These are phyloP conservation scores for Sinocyclocheilus anshuiensis DNA, from an alignment of 2,113 vertebrate genomes.

Conservation along the genomic window DNA sequence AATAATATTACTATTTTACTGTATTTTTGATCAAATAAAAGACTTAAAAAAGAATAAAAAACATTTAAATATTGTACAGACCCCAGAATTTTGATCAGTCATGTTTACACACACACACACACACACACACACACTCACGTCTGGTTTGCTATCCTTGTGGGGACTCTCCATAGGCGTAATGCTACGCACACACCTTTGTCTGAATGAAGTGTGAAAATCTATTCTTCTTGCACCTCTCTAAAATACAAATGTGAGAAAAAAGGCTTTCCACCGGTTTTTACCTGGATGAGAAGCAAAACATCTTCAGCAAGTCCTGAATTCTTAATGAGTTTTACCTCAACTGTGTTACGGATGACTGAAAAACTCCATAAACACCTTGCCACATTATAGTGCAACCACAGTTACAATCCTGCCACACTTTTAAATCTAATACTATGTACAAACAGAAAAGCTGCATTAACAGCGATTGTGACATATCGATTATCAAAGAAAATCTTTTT, in stretches of 20 bases:
- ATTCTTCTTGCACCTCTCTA: background rate
- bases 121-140: no score
- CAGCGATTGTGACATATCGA: background rate
- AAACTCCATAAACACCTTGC: background rate
- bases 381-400: background rate
- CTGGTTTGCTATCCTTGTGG: no score
- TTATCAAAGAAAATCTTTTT: background rate
- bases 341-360: background rate
- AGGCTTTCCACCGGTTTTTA: background rate
- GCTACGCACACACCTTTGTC: background rate
- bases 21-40: background rate
- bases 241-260: constrained; percentile 21
- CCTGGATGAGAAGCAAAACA: constrained; percentile 3
- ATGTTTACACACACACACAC: no score
- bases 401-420: background rate
- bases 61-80: no score
- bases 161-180: no score
- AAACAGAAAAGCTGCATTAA: background rate
- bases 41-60: background rate
- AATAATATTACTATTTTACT: background rate
- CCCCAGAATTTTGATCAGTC: no score
- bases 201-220: background rate
- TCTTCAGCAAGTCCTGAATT: constrained; percentile 1
- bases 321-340: background rate
- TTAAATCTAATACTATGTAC: background rate